Conservation (phyloP, 1,140 invertebrate species). For the Solenopsis fugax region DNA sequence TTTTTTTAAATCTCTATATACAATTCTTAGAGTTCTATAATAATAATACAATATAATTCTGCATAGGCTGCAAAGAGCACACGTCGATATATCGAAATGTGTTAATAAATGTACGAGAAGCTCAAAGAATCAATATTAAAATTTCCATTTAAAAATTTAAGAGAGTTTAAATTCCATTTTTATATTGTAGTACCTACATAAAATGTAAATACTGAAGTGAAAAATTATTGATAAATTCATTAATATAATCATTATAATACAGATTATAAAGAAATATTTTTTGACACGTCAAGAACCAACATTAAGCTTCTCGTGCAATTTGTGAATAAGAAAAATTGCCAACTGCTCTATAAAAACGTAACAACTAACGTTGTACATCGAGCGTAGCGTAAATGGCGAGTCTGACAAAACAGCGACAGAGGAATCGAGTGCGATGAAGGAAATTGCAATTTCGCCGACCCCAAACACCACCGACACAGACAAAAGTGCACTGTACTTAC, state of each 20-base stretch:
- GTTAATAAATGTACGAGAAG: too few species aligned
- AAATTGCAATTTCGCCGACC: constrained; percentile 70
- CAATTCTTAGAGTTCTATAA: not conserved
- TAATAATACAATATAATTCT: too few species aligned
- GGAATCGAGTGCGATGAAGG: constrained; percentile 47
- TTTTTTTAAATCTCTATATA: not conserved
- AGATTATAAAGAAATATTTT: not conserved
- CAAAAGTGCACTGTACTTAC: constrained; percentile 27
- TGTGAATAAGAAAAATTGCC: not conserved
- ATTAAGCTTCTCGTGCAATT: not conserved
- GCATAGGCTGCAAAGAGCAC: not conserved
- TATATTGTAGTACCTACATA: not conserved
- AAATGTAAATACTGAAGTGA: not conserved
- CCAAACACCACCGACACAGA: constrained; percentile 11
- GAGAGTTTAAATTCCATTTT: not conserved
- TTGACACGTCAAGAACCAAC: not conserved
- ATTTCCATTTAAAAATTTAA: not conserved
- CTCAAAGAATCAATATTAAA: too few species aligned
- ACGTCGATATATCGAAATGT: not conserved
- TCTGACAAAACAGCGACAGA: constrained; percentile 32
- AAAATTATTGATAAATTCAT: not conserved
- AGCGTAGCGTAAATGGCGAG: not conserved
- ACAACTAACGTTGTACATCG: not conserved
- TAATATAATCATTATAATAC: not conserved
- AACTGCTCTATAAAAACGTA: not conserved